These are phyloP conservation scores for Bursaphelenchus okinawaensis DNA, from an alignment of 2,888 invertebrate genomes.

Conservation along the genomic window DNA sequence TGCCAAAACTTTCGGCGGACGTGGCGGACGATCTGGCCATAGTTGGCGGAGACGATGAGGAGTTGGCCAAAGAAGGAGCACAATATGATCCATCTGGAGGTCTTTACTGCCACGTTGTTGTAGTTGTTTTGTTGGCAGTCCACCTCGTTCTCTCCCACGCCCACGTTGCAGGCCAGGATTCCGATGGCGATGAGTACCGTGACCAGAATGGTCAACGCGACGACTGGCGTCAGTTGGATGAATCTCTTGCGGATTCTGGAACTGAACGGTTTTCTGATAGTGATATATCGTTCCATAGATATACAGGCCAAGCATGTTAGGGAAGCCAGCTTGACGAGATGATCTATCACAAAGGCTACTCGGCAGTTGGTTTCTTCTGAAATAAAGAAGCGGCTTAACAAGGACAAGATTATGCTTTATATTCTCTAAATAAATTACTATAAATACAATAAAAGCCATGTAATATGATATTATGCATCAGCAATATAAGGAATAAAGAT, in stretches of 20 bases:
- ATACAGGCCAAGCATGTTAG: slow-evolving; percentile 53
- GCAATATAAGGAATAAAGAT: not conserved
- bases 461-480: too few relatives aligned
- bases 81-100: slow-evolving; percentile 25
- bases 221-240: slow-evolving; percentile 47
- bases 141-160: slow-evolving; percentile 6
- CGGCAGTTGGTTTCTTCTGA: slow-evolving; percentile 35
- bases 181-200: slow-evolving; percentile 39
- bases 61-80: slow-evolving; percentile 41
- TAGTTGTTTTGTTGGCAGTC: slow-evolving; percentile 24
- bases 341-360: slow-evolving; percentile 47
- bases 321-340: slow-evolving; percentile 48
- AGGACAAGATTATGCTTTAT: not conserved
- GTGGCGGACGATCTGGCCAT: slow-evolving; percentile 52
- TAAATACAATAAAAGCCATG: too few relatives aligned
- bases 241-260: slow-evolving; percentile 46
- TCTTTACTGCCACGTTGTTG: slow-evolving; percentile 26
- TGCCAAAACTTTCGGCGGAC: slow-evolving; percentile 53
- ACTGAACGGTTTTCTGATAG: slow-evolving; percentile 52
- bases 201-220: slow-evolving; percentile 38
- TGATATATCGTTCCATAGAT: slow-evolving; percentile 50
- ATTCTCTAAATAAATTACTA: too few relatives aligned
- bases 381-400: not conserved
- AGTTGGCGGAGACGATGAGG: slow-evolving; percentile 43
- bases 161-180: slow-evolving; percentile 27